A percentile compares a stretch with the other conserved stretches of the same genome.
phyloP scores from a whole-genome alignment of 2,888 invertebrate genomes.

The Euplagia quadripunctaria region DNA sequence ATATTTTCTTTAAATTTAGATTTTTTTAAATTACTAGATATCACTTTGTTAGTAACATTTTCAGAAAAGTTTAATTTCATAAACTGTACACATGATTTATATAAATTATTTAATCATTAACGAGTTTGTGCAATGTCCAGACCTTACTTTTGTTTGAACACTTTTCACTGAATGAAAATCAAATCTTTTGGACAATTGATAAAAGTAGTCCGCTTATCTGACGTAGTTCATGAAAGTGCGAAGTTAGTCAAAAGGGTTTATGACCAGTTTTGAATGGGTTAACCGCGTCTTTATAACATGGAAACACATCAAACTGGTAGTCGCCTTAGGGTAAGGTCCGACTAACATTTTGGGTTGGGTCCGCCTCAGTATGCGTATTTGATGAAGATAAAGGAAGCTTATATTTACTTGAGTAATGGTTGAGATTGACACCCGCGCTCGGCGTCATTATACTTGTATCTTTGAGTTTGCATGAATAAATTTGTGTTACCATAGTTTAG shows the following conservation, averaged over 20 bases:
- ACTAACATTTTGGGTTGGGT: conserved; percentile 11
- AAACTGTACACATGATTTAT: too few species aligned
- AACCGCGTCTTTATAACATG: conserved; percentile 21
- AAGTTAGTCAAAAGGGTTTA: conserved; percentile 23
- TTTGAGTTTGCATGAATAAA: background rate
- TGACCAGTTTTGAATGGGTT: conserved; percentile 20
- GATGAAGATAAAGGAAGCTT: conserved; percentile 15
- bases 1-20: too few species aligned
- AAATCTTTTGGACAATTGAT: conserved; percentile 1
- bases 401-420: conserved; percentile 8
- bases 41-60: too few species aligned
- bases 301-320: conserved; percentile 26
- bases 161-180: background rate
- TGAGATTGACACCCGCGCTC: background rate
- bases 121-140: too few species aligned
- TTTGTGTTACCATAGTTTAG: background rate
- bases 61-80: too few species aligned
- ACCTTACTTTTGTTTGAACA: background rate
- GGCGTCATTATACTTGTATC: background rate
- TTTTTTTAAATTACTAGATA: too few species aligned
- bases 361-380: conserved; percentile 8
- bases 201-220: conserved; percentile 15
- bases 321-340: conserved; percentile 5
- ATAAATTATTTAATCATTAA: too few species aligned
- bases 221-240: conserved; percentile 2